A percentile compares a stretch with the other conserved stretches of the same genome.
These are phyloP conservation scores for Fissipunctia ypsillon DNA, from an alignment of 2,888 invertebrate genomes.

Conservation along the genomic window DNA sequence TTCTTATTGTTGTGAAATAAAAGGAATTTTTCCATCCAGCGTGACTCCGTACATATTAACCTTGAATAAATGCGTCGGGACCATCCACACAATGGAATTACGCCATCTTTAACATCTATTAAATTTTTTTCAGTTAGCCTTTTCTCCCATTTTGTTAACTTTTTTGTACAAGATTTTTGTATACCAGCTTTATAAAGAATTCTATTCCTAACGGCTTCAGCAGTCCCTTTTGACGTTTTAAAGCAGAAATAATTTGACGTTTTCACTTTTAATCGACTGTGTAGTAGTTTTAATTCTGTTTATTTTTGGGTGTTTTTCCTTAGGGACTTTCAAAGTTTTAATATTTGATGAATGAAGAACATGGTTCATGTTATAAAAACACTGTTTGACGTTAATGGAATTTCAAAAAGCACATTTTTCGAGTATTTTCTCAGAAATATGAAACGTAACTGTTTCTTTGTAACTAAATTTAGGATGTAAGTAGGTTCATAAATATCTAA, in stretches of 20 bases:
- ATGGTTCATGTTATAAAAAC: not conserved
- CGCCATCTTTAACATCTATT: conserved; percentile 49
- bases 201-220: conserved; percentile 24
- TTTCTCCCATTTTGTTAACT: conserved; percentile 41
- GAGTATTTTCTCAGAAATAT: not conserved
- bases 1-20: conserved; percentile 36
- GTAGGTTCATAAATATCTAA: not conserved
- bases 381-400: not conserved
- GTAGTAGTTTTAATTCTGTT: conserved; percentile 3
- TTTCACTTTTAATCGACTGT: not conserved
- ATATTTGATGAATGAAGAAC: not conserved
- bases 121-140: conserved; percentile 41
- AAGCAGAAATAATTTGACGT: conserved; percentile 18
- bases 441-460: not conserved
- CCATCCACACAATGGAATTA: conserved; percentile 49
- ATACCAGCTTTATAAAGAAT: not conserved
- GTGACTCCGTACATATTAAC: conserved; percentile 46
- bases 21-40: conserved; percentile 14
- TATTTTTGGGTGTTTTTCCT: not conserved
- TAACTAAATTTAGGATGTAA: not conserved
- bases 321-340: not conserved
- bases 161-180: conserved; percentile 10
- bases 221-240: conserved; percentile 6
- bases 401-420: not conserved
- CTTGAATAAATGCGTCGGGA: conserved; percentile 47